Conservation (phyloP, 2,797 vertebrate genomes). For the Steatocranus sp. region DNA sequence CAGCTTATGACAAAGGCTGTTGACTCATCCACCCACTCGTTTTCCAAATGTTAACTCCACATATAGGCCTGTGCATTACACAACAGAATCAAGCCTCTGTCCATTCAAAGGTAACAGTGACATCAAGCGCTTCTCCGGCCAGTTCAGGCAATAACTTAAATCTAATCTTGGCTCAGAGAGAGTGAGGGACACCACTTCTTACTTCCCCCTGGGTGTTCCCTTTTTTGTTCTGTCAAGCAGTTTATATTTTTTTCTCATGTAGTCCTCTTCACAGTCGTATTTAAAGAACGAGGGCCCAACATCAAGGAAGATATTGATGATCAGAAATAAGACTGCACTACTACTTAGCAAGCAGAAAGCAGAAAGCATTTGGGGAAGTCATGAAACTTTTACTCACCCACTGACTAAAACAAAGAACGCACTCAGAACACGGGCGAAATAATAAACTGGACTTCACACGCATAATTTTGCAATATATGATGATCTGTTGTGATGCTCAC, state of each 20-base stretch:
- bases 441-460: background rate
- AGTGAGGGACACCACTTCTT: background rate
- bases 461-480: background rate
- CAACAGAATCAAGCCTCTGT: background rate
- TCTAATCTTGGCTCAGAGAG: background rate
- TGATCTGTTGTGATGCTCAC: constrained; percentile 34
- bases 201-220: background rate
- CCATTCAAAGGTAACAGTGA: background rate
- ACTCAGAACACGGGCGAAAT: background rate
- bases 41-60: background rate
- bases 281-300: background rate
- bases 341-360: background rate
- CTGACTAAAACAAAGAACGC: background rate
- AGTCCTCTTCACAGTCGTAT: background rate
- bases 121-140: background rate
- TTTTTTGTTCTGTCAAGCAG: constrained; percentile 29
- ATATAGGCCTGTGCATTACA: background rate
- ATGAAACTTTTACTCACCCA: background rate
- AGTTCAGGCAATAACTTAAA: background rate
- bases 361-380: background rate
- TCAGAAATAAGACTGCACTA: background rate
- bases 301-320: background rate
- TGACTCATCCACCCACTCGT: background rate
- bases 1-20: background rate
- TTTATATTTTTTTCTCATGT: background rate